Evolutionary conservation across 1,140 invertebrate genomes (phyloP).

Genomic region (Pararge aegeria): DNA sequence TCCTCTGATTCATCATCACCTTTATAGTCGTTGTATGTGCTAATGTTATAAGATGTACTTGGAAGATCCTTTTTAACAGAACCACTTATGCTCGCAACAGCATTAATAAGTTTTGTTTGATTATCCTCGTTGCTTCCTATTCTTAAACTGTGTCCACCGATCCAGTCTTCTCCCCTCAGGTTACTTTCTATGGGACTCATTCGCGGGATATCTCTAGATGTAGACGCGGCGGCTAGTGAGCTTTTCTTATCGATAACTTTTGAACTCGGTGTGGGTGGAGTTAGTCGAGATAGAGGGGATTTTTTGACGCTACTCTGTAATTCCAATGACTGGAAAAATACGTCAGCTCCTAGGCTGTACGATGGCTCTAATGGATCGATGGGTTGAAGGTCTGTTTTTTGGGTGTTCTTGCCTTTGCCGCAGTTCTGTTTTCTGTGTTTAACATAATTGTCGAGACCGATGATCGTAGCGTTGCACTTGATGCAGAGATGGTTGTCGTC

Average conservation of each 20-base stretch:
- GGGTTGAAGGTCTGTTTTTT: conserved; percentile 49
- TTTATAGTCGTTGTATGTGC: conserved; percentile 76
- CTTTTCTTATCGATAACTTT: conserved; percentile 70
- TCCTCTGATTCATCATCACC: conserved; percentile 80
- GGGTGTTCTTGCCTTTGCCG: conserved; percentile 60
- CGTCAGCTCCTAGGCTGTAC: conserved; percentile 86
- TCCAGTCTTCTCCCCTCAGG: conserved; percentile 80
- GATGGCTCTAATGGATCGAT: conserved; percentile 65
- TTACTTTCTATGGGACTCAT: conserved; percentile 71
- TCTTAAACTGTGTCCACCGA: conserved; percentile 80
- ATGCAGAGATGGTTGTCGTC: conserved; percentile 92
- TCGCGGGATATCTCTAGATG: conserved; percentile 53
- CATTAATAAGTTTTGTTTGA: conserved; percentile 82
- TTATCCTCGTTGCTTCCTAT: conserved; percentile 78
- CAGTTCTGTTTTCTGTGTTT: conserved; percentile 87
- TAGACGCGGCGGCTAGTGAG: conserved; percentile 47
- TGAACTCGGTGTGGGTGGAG: conserved; percentile 60
- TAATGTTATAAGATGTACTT: conserved; percentile 60
- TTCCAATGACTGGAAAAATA: conserved; percentile 92
- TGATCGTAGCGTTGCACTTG: conserved; percentile 89
- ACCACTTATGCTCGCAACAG: conserved; percentile 81
- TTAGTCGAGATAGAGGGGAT: conserved; percentile 63
- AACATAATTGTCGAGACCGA: conserved; percentile 90
- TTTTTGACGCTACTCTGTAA: conserved; percentile 87
- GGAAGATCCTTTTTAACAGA: conserved; percentile 76